phyloP scores from a whole-genome alignment of 2,113 vertebrate genomes.

The Pterocles gutturalis region DNA sequence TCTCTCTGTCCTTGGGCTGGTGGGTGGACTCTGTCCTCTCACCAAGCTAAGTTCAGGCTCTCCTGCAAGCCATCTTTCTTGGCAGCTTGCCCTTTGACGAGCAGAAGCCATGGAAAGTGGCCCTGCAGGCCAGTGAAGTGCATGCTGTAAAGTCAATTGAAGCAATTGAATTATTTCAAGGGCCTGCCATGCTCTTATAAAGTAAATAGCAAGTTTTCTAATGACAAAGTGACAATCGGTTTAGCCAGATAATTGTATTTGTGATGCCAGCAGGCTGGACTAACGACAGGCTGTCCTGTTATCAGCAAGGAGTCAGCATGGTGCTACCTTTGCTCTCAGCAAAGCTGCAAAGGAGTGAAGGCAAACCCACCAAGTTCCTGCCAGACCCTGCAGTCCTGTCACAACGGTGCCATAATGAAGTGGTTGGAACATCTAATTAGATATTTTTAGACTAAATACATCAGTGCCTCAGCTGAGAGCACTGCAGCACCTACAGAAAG shows the following conservation, averaged over 20 bases:
- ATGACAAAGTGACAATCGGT: background rate
- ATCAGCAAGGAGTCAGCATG: background rate
- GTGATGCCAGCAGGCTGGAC: background rate
- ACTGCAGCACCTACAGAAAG: background rate
- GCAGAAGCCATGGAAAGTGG: background rate
- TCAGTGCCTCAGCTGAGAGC: background rate
- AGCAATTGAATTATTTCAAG: background rate
- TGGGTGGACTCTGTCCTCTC: background rate
- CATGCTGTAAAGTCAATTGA: background rate
- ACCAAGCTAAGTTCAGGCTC: background rate
- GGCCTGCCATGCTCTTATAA: background rate
- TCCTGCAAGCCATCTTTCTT: background rate
- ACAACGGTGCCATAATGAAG: background rate
- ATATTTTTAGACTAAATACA: background rate
- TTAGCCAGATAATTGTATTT: background rate
- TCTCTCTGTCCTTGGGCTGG: background rate
- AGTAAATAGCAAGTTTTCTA: constrained; percentile 52
- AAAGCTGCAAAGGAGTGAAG: background rate
- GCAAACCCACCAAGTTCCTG: background rate
- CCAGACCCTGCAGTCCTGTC: background rate
- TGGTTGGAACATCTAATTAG: background rate
- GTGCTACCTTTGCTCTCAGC: background rate
- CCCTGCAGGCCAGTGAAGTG: background rate
- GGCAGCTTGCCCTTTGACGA: constrained; percentile 2
- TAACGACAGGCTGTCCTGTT: background rate